Evolutionary conservation across 2,888 invertebrate species (phyloP), one percentile per base, ranked within the genome.

Genomic region (Lordiphosa andalusiaca): DNA sequence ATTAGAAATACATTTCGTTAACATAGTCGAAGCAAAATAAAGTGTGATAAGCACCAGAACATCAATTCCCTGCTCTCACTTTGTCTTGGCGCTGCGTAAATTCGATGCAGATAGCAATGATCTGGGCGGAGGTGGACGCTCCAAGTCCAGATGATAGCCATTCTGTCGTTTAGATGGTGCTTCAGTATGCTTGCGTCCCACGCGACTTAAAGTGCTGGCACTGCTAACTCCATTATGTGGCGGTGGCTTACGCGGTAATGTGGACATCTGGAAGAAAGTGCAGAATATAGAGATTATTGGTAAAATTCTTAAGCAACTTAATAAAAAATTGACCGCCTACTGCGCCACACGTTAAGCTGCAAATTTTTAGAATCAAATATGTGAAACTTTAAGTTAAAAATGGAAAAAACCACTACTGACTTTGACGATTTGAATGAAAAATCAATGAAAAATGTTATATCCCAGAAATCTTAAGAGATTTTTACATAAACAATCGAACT

Each of bases 101-200:
- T 86, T 87, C 62, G 88, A 84, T n/a, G 88, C 55, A n/a, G 80
- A 88, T 7, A 88, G 61, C 49, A 86, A 82, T 13, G 89, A 88
- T 47, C 89, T 84, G 7, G 88, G 80, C 2, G 88, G 69, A 71
- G 75, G 58, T 4, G 76, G 77, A 50, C 87, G 71, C 33, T 89
- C 89, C 19, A 63, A 30, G 25, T 89, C 89, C 59, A 88, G 85
- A 4, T 72, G 64, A 40, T 81, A 73, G 16, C 84, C 69, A 49
- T 82, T 85, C 5, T 73, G 73, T 3, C 85, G 84, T 35, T 73
- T 53, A 16, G 77, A 53, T 6, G 80, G 61, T 12, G 80, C 64
- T 46, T 87, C 88, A 13, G 60, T 66, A 13, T 62, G 65, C 65
- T 87, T 88, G 50, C 88, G 87, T 25, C 68, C 76, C 37, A 73